Base-by-base conservation (phyloP, 2,888 invertebrate genomes). In the Uloborus plumipes region DNA sequence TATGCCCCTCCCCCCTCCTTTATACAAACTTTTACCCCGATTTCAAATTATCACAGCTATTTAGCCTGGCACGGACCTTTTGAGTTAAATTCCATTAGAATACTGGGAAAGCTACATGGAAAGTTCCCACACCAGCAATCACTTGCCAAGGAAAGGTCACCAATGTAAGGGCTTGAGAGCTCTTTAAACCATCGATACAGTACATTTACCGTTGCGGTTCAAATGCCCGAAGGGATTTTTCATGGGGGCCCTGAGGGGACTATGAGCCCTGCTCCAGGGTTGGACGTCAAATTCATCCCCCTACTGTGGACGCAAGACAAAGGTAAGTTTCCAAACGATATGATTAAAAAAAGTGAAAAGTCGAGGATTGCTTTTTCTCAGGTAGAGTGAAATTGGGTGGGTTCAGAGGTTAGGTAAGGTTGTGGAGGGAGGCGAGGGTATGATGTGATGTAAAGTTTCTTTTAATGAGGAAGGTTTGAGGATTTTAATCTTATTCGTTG, bases 111-210 rank as follows among this genome's bases (percentile, higher is more conserved):
- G 39, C 9, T 47, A 18, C 39, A 9, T 50, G 47, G 50, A 65
- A 50, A 71, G 55, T 78, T 78, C 78, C 78, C 78, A 71, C 71
- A 71, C 71, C 55, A 13, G 47, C 16, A 14, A n/a, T 18, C 47
- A 39, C 18, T n/a, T 13, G 20, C 13, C 3, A 20, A 49, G 59
- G 31, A 76, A 51, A 72, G 71, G 78, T 78, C 72, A 78, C 31
- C 65, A 66, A 26, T 49, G 71, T 65, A 71, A 66, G 72, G 78
- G 78, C 70, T 77, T 70, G 70, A 70, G 64, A 64, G 76, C n/a
- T 16, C 16, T 58, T 67, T 59, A 18, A 39, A 58, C 64, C 65
- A 47, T 59, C 64, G 74, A 75, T 66, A 50, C 72, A 62, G 50
- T 20, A 62, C 72, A 64, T 64, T 64, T 64, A 64, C 61, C 49